These are phyloP conservation scores for Clepsis dumicolana DNA, from an alignment of 2,888 invertebrate species.

Conservation along the genomic window DNA sequence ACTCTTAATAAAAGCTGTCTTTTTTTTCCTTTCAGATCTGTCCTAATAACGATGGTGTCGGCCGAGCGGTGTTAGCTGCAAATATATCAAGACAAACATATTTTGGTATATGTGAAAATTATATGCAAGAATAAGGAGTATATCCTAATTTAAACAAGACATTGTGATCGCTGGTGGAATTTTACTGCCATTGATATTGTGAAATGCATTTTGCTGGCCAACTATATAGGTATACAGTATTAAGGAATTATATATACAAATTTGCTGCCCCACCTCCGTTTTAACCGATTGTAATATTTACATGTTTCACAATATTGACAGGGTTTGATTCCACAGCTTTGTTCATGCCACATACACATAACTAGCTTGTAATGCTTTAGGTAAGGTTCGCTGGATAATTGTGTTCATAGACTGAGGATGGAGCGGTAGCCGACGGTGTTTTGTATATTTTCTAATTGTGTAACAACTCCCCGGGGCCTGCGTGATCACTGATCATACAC, in stretches of 20 bases:
- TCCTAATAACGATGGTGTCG: slow-evolving; percentile 74
- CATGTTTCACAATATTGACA: slow-evolving; percentile 60
- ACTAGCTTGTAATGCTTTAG: slow-evolving; percentile 85
- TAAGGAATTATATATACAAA: slow-evolving; percentile 37
- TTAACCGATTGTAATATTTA: slow-evolving; percentile 14
- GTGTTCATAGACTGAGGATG: slow-evolving; percentile 83
- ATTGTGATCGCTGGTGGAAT: slow-evolving; percentile 71
- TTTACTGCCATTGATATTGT: slow-evolving; percentile 67
- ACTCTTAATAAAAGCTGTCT: no score
- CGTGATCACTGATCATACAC: neutral
- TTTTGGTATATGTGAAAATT: slow-evolving; percentile 85
- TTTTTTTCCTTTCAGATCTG: slow-evolving; percentile 73
- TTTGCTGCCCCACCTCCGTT: slow-evolving; percentile 37
- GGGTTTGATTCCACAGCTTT: slow-evolving; percentile 74
- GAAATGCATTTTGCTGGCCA: slow-evolving; percentile 45
- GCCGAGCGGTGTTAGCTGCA: slow-evolving; percentile 68
- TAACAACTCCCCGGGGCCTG: slow-evolving; percentile 51
- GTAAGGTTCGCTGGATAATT: slow-evolving; percentile 84
- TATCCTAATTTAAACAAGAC: slow-evolving; percentile 66
- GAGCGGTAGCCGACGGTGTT: slow-evolving; percentile 62
- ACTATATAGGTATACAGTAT: slow-evolving; percentile 44
- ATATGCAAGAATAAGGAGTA: slow-evolving; percentile 71
- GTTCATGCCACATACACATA: slow-evolving; percentile 83
- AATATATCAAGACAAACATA: slow-evolving; percentile 86
- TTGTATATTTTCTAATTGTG: slow-evolving; percentile 72